Evolutionary conservation across 1,140 invertebrate genomes (phyloP).

Genomic region (Coelopa frigida): DNA sequence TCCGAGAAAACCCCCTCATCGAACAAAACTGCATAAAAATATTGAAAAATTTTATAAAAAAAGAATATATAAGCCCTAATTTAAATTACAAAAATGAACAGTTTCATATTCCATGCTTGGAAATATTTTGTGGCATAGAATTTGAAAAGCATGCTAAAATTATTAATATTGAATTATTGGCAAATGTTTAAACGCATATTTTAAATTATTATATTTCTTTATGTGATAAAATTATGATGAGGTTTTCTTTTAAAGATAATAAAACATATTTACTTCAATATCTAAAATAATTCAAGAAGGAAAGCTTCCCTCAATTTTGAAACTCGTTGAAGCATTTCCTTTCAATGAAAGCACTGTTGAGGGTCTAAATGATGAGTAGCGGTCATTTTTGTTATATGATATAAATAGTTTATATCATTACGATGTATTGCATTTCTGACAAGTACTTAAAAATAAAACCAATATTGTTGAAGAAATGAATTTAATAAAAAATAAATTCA

Average conservation of each 20-base stretch:
- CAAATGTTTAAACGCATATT: neutral
- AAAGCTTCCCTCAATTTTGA: neutral
- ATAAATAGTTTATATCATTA: neutral
- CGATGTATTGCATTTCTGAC: neutral
- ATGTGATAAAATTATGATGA: neutral
- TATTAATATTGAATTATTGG: neutral
- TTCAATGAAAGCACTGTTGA: neutral
- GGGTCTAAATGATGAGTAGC: neutral
- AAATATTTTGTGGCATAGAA: constrained; percentile 3
- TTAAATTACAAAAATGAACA: neutral
- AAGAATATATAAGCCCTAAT: neutral
- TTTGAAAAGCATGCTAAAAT: neutral
- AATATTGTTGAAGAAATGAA: constrained; percentile 1
- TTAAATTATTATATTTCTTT: neutral
- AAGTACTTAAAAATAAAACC: neutral
- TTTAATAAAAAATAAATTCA: neutral
- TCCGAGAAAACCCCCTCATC: constrained; percentile 1
- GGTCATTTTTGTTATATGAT: neutral
- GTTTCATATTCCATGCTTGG: neutral
- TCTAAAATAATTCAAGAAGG: constrained; percentile 1
- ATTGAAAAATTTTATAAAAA: neutral
- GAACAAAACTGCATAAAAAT: neutral
- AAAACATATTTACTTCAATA: neutral
- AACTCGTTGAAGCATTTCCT: constrained; percentile 1
- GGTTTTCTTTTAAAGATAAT: neutral